Evolutionary conservation across 37 sponge, comb jelly and placozoan genomes (phyloP).

Genomic region (Cladorhizidae sp.): DNA sequence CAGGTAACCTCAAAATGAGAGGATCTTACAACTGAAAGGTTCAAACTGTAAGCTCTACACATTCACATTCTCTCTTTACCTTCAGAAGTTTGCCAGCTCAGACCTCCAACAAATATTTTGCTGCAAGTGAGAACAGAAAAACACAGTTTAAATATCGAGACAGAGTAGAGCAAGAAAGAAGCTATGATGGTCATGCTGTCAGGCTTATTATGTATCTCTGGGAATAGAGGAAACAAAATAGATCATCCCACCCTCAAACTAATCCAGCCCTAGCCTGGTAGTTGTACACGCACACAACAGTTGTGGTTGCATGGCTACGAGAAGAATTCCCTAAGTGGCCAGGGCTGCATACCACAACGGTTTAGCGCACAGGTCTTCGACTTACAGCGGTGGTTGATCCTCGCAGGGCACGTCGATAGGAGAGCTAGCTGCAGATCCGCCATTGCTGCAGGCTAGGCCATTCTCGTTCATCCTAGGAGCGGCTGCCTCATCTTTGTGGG

Average conservation of each 20-base stretch:
- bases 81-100: constrained; percentile 72
- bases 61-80: constrained; percentile 66
- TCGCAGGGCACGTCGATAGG: background rate
- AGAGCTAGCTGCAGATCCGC: constrained; percentile 7
- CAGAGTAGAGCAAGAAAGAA: background rate
- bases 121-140: constrained; percentile 29
- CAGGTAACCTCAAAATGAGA: background rate
- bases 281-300: too few species aligned
- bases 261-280: too few species aligned
- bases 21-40: too few species aligned
- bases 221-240: too few species aligned
- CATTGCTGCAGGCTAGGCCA: constrained; percentile 11
- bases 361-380: too few species aligned
- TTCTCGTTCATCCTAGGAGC: constrained; percentile 5
- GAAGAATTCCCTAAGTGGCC: too few species aligned
- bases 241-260: too few species aligned
- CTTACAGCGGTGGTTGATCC: constrained; percentile 11
- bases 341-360: too few species aligned
- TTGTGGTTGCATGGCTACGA: too few species aligned
- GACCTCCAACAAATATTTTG: constrained; percentile 92
- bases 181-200: too few species aligned
- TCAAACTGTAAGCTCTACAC: too few species aligned
- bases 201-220: too few species aligned
- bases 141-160: background rate
- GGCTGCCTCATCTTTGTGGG: constrained; percentile 14